Conservation (phyloP, 1,140 invertebrate species). For the Mycetomoellerius zeteki region DNA sequence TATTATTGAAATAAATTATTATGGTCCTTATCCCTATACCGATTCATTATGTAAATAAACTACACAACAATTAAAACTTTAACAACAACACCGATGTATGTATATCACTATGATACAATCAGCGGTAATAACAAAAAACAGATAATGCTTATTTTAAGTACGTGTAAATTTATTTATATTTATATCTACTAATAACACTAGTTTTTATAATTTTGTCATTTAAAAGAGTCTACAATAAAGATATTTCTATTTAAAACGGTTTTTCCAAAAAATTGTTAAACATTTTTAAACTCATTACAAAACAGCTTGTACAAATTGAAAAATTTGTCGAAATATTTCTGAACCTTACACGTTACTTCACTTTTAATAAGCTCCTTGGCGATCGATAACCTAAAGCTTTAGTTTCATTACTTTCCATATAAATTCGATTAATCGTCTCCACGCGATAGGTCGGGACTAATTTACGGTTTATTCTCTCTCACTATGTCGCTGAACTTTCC, state of each 20-base stretch:
- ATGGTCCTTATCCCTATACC: background rate
- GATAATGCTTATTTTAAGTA: background rate
- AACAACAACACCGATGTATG: background rate
- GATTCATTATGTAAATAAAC: conserved; percentile 31
- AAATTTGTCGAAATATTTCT: conserved; percentile 24
- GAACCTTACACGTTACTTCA: background rate
- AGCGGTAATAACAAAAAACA: conserved; percentile 13
- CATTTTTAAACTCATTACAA: background rate
- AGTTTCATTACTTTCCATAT: conserved; percentile 51
- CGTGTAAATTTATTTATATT: background rate
- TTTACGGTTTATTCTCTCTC: conserved; percentile 52
- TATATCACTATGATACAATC: conserved; percentile 29
- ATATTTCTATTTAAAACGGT: background rate
- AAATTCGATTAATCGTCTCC: conserved; percentile 45
- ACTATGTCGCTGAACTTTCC: conserved; percentile 45
- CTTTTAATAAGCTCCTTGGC: background rate
- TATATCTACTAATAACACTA: background rate
- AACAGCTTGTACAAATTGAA: background rate
- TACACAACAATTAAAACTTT: conserved; percentile 32
- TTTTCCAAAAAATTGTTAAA: background rate
- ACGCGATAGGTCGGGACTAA: conserved; percentile 38
- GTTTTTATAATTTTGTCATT: background rate
- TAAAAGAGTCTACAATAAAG: background rate
- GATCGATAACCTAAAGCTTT: conserved; percentile 38
- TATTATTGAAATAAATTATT: conserved; percentile 49